Conservation (phyloP, 2,113 vertebrate species). For the Callionymus lyra region DNA sequence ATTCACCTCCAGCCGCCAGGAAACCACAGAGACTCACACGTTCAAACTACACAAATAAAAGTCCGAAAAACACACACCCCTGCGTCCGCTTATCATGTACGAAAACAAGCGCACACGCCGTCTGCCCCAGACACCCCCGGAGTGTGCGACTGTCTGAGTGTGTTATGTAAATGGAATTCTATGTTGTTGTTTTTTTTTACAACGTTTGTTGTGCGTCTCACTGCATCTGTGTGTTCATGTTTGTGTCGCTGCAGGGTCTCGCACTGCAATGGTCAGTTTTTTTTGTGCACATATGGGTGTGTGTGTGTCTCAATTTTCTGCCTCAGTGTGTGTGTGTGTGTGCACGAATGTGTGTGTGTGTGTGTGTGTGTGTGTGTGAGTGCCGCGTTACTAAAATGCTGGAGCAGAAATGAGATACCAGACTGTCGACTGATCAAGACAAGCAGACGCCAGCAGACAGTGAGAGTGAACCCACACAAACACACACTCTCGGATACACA, state of each 20-base stretch:
- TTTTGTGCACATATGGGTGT: background rate
- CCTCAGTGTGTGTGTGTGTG: background rate
- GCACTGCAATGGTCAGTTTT: background rate
- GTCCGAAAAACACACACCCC: no score
- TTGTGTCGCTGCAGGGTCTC: conserved; percentile 4
- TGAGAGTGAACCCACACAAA: conserved; percentile 27
- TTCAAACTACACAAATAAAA: no score
- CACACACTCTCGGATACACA: conserved; percentile 26
- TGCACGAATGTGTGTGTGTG: conserved; percentile 17
- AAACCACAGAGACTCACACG: conserved; percentile 23
- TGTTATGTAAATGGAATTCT: no score
- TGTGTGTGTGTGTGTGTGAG: conserved; percentile 14
- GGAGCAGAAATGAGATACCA: conserved; percentile 68
- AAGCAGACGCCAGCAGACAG: conserved; percentile 70
- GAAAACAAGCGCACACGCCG: no score
- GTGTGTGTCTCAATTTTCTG: no score
- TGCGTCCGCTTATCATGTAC: no score
- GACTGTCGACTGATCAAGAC: conserved; percentile 72
- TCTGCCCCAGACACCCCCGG: no score
- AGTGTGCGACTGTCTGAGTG: no score
- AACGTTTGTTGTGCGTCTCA: no score
- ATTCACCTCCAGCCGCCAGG: conserved; percentile 25
- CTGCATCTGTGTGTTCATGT: background rate
- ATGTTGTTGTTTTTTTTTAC: no score
- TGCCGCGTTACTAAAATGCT: conserved; percentile 66